Evolutionary conservation across 2,888 invertebrate species (phyloP).

Genomic region (Prenolepis imparis): DNA sequence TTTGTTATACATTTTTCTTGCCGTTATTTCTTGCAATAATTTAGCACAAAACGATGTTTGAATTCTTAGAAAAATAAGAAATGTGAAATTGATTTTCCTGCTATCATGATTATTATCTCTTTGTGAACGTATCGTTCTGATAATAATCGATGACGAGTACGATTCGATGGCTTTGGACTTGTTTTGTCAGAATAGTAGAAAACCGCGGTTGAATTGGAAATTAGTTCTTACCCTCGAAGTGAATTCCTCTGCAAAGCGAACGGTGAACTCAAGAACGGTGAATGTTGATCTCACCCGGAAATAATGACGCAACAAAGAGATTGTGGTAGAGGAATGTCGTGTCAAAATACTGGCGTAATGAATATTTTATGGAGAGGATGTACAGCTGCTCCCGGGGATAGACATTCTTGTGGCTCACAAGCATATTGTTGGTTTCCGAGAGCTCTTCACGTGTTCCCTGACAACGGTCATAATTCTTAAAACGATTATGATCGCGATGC

Average conservation of each 20-base stretch:
- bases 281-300: conserved; percentile 73
- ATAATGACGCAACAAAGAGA: conserved; percentile 59
- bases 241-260: conserved; percentile 67
- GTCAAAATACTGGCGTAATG: conserved; percentile 36
- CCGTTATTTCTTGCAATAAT: not conserved
- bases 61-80: not conserved
- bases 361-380: conserved; percentile 44
- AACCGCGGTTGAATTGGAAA: conserved; percentile 71
- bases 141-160: conserved; percentile 63
- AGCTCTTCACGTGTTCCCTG: conserved; percentile 16
- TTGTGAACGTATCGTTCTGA: conserved; percentile 21
- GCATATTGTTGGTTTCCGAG: conserved; percentile 7
- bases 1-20: not conserved
- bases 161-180: conserved; percentile 60
- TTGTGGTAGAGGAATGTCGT: conserved; percentile 32
- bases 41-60: not conserved
- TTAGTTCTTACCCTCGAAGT: conserved; percentile 59
- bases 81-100: not conserved
- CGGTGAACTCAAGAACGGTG: conserved; percentile 52
- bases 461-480: conserved; percentile 13
- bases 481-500: conserved; percentile 26
- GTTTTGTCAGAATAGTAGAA: conserved; percentile 62
- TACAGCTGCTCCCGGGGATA: not conserved
- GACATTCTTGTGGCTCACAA: not conserved
- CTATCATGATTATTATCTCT: not conserved